These are phyloP conservation scores for Hylaeus anthracinus DNA, from an alignment of 1,140 invertebrate species.

Conservation along the genomic window DNA sequence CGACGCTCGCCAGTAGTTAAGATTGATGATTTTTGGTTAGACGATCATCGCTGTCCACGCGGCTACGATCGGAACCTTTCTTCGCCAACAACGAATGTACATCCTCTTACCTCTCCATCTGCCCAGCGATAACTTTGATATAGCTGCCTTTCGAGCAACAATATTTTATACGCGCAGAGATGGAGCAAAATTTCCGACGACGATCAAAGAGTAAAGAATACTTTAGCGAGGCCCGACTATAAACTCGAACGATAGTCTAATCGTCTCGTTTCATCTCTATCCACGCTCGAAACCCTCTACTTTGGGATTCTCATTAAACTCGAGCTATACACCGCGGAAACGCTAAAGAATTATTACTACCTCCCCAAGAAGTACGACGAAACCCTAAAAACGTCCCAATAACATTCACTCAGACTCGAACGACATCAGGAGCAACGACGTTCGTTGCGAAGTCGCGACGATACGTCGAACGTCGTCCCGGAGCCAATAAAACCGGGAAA, in stretches of 20 bases:
- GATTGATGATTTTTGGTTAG: slow-evolving; percentile 31
- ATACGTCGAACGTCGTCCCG: background rate
- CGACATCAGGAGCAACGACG: background rate
- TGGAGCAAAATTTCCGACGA: too few relatives aligned
- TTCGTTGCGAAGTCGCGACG: background rate
- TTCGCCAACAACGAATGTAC: background rate
- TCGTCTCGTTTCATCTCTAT: too few relatives aligned
- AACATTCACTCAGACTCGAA: too few relatives aligned
- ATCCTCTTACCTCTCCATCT: slow-evolving; percentile 7
- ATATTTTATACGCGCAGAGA: background rate
- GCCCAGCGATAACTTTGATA: background rate
- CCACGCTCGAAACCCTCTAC: too few relatives aligned
- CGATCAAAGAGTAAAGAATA: too few relatives aligned
- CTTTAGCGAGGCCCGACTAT: too few relatives aligned
- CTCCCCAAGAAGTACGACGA: too few relatives aligned
- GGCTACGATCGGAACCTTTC: slow-evolving; percentile 10
- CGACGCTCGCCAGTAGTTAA: slow-evolving; percentile 6
- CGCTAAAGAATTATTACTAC: too few relatives aligned
- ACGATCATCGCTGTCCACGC: slow-evolving; percentile 17
- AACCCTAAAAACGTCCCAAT: too few relatives aligned
- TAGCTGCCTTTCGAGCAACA: background rate
- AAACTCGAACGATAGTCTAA: too few relatives aligned
- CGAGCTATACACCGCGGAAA: too few relatives aligned
- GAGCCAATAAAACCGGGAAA: background rate
- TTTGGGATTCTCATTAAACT: too few relatives aligned